Base-by-base conservation (phyloP, 1,140 invertebrate species). In the Drosophila takahashii region DNA sequence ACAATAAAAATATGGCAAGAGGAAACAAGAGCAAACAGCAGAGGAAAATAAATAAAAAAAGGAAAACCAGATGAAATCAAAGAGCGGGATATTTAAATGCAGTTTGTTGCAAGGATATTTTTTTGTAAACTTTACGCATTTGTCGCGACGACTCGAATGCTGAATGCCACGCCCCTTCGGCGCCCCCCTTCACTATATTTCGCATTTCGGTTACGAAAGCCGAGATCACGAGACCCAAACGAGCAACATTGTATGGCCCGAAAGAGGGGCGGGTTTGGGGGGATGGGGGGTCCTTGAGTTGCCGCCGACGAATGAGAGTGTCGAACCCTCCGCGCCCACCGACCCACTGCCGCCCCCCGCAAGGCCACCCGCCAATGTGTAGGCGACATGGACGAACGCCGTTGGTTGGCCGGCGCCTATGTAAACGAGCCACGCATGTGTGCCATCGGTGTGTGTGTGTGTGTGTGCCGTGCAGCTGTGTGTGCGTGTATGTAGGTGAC, bases 371-470 rank as follows among this genome's bases (percentile, higher is more conserved):
- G 52, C 54, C 60, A 53, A 58, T 86, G 76, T 86, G 70, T 86
- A 87, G 83, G 83, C 83, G 83, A 86, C 71, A 58, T 54, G 69
- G 54, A 53, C 75, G 74, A 73, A 58, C 69, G 74, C 57, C 79
- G 79, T 89, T 87, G 84, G 83, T 87, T 87, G 83, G 83, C 72
- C 80, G 81, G 83, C 67, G 75, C 83, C 83, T 86, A 86, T 86
- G 84, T 86, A 86, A 86, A 86, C 84, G 83, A 76, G 51, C 74
- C 71, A 86, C 79, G 84, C 83, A 89, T 51, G 48, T 51, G 48
- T 51, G 15, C 51, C 42, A 26, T 59, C 37, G 37, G 56, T 56
- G 53, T 62, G 52, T 16, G 37, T 39, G 48, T 71, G 42, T 39
- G 13, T 13, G 54, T 66, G 16, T 36, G 44, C 26, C 22, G 13